A percentile compares a stretch with the other conserved stretches of the same genome.
phyloP scores from a whole-genome alignment of 2,113 vertebrate species.

The Eonycteris spelaea region DNA sequence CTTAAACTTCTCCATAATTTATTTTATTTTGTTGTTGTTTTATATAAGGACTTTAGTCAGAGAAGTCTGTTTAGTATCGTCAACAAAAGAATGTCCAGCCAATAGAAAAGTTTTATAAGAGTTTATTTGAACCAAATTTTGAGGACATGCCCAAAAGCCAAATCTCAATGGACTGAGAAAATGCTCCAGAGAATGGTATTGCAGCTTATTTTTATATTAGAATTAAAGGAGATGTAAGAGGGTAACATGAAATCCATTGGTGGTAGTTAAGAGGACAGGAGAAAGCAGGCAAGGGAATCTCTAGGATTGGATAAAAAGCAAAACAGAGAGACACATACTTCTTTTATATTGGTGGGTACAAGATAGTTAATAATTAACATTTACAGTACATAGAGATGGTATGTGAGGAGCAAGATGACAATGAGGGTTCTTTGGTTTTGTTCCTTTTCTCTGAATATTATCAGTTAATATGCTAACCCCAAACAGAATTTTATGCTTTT shows the following conservation, averaged over 20 bases:
- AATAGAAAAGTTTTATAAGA: background rate
- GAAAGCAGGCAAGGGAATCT: background rate
- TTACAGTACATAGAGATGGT: background rate
- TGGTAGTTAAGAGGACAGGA: background rate
- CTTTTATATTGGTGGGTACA: background rate
- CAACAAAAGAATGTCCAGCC: background rate
- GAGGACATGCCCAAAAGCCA: background rate
- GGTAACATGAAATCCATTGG: background rate
- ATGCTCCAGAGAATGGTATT: background rate
- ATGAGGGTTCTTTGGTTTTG: background rate
- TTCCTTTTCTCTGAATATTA: slow-evolving; percentile 13
- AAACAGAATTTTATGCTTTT: background rate
- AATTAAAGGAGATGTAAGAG: background rate
- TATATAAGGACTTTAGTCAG: background rate
- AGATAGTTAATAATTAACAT: background rate
- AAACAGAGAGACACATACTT: background rate
- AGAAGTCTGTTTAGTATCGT: background rate
- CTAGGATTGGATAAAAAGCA: background rate
- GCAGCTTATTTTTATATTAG: background rate
- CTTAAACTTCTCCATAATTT: background rate
- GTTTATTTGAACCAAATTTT: background rate
- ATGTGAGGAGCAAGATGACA: background rate
- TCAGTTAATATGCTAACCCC: background rate
- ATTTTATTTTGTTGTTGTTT: background rate
- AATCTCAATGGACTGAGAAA: background rate